Base-by-base conservation (phyloP, 2,797 vertebrate species). In the Delichon dasypus region DNA sequence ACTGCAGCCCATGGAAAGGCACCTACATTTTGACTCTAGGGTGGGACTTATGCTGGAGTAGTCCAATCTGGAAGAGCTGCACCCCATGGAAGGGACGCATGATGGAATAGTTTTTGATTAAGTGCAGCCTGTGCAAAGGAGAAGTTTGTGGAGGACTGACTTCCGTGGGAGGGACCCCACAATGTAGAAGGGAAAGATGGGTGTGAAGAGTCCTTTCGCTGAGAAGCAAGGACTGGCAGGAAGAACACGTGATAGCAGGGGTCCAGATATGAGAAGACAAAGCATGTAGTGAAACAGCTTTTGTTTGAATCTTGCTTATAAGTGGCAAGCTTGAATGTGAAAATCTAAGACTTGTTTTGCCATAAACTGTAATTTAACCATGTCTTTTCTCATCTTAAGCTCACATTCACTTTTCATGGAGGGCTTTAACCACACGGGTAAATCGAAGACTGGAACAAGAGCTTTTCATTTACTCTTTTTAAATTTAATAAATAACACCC, bases 261-360 rank as follows among this genome's bases (percentile, higher is more conserved):
- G 3, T 21, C 40, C 26, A 48, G 36, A 27, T 7, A 19, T 1
- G 25, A 25, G 38, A 70, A 70, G 66, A 25, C 16, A 47, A 75
- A 48, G 12, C 0, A 0, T 38, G 4, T 32, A 38, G 12, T 20
- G 5, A 50, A 17, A 27, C 3, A 58, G 30, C 8, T 36, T 54
- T 26, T 32, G 14, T 61, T 76, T 84, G 40, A 26, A 22, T 48
- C 30, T 70, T 45, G 5, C 25, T 62, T 42, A 16, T 21, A 75
- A 34, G 13, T 14, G 50, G 9, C 45, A 76, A 32, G 21, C 7
- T 38, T 36, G 22, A 62, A 62, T 5, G 7, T 53, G 16, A 48
- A 34, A 85, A 77, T 47, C 23, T 42, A 8, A 47, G 13, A 36
- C 32, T 21, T n/a, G 17, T 5, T 2, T 79, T 66, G 22, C 34